These are phyloP conservation scores for Pluvialis apricaria DNA, from an alignment of 2,113 vertebrate genomes.

Conservation along the genomic window DNA sequence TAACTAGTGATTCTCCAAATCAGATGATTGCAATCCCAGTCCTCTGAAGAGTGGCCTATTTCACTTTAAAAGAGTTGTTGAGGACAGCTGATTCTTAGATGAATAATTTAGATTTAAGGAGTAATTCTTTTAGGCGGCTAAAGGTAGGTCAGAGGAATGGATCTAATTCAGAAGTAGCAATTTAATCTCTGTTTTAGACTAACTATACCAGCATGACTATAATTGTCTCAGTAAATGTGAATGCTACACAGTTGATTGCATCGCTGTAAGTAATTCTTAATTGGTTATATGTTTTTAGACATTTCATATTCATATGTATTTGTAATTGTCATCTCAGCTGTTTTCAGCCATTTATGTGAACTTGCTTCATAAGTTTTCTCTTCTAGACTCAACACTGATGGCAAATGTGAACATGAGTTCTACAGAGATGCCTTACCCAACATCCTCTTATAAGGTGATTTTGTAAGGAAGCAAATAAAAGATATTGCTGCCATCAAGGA, in stretches of 20 bases:
- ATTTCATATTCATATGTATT: background rate
- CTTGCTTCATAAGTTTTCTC: background rate
- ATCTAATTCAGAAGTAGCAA: background rate
- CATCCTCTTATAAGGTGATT: background rate
- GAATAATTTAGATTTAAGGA: background rate
- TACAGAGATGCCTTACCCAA: background rate
- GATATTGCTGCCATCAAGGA: background rate
- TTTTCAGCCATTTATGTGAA: background rate
- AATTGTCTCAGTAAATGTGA: background rate
- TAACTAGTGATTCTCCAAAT: background rate
- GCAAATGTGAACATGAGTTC: background rate
- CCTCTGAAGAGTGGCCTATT: background rate
- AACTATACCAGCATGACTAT: background rate
- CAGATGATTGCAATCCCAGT: background rate
- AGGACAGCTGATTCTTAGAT: background rate
- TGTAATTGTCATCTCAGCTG: background rate
- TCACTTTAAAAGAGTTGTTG: background rate
- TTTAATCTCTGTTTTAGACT: background rate
- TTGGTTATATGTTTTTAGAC: background rate
- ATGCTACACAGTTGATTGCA: background rate
- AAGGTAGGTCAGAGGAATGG: background rate
- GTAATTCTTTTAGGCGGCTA: background rate
- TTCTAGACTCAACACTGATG: background rate
- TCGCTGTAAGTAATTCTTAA: background rate
- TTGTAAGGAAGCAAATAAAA: background rate